phyloP scores from a whole-genome alignment of 1,140 invertebrate genomes.

The Ectropis grisescens region DNA sequence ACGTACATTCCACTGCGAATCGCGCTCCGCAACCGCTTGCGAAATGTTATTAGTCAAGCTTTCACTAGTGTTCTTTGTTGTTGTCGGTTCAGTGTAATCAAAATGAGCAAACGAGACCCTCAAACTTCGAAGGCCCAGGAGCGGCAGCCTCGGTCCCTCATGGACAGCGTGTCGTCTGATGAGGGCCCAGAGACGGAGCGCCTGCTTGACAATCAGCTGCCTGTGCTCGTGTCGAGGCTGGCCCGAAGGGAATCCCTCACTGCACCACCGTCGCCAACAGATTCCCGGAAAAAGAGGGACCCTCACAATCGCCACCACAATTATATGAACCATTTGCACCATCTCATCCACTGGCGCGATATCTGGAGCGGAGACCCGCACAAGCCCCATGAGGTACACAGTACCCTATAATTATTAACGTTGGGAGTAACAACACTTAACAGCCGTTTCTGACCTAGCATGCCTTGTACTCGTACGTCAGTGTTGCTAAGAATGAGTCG shows the following conservation, averaged over 20 bases:
- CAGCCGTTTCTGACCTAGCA: too few species aligned
- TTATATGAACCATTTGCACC: slow-evolving; percentile 61
- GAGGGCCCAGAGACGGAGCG: slow-evolving; percentile 58
- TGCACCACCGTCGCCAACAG: slow-evolving; percentile 62
- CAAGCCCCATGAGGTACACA: slow-evolving; percentile 58
- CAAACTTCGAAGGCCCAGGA: slow-evolving; percentile 24
- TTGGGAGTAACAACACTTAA: not conserved
- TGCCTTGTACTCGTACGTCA: too few species aligned
- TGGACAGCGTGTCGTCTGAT: slow-evolving; percentile 52
- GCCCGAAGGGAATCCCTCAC: slow-evolving; percentile 52
- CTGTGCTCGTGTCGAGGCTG: slow-evolving; percentile 19
- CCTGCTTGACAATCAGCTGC: slow-evolving; percentile 37
- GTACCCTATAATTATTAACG: slow-evolving; percentile 1
- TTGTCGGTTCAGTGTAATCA: slow-evolving; percentile 19
- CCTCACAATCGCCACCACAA: slow-evolving; percentile 41
- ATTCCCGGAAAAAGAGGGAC: slow-evolving; percentile 51
- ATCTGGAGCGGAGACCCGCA: slow-evolving; percentile 56
- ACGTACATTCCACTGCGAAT: slow-evolving; percentile 19
- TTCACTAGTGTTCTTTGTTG: slow-evolving; percentile 13
- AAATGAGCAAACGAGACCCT: slow-evolving; percentile 46
- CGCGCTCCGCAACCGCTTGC: slow-evolving; percentile 13
- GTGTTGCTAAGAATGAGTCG: too few species aligned
- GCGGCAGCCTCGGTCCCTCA: slow-evolving; percentile 34
- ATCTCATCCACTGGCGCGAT: slow-evolving; percentile 61
- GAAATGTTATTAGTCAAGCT: slow-evolving; percentile 32